Conservation (phyloP, 2,888 invertebrate species). For the Clivina fossor region DNA sequence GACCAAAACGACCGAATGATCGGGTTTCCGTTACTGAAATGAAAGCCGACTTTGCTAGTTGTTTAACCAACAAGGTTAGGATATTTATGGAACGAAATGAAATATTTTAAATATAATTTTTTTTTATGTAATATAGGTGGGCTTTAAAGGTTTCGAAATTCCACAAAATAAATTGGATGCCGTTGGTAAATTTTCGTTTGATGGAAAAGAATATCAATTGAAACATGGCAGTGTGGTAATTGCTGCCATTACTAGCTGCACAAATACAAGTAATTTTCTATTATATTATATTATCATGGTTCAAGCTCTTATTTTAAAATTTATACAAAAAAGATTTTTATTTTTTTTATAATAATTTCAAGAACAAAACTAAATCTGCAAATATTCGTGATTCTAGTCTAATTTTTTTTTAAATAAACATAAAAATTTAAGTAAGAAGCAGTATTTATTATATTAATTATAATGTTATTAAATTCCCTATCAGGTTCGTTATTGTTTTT, state of each 20-base stretch:
- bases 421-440: too few species aligned
- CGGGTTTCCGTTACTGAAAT: slow-evolving; percentile 87
- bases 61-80: slow-evolving; percentile 82
- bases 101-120: neutral
- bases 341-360: too few species aligned
- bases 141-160: slow-evolving; percentile 91
- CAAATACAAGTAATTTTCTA: slow-evolving; percentile 75
- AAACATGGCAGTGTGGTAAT: slow-evolving; percentile 93
- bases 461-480: too few species aligned
- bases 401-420: neutral
- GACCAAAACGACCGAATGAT: slow-evolving; percentile 97
- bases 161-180: slow-evolving; percentile 63
- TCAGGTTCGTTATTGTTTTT: too few species aligned
- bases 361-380: too few species aligned
- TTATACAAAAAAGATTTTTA: too few species aligned
- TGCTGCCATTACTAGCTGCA: slow-evolving; percentile 97
- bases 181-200: slow-evolving; percentile 74
- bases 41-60: slow-evolving; percentile 84
- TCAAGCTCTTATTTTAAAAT: too few species aligned
- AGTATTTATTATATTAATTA: too few species aligned
- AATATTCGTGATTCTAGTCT: neutral
- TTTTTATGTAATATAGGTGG: slow-evolving; percentile 61
- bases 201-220: slow-evolving; percentile 77
- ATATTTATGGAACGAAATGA: neutral
- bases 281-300: slow-evolving; percentile 7